Evolutionary conservation across 2,113 vertebrate species (phyloP), one percentile per base, ranked within the genome.

Genomic region (Salvelinus fontinalis): DNA sequence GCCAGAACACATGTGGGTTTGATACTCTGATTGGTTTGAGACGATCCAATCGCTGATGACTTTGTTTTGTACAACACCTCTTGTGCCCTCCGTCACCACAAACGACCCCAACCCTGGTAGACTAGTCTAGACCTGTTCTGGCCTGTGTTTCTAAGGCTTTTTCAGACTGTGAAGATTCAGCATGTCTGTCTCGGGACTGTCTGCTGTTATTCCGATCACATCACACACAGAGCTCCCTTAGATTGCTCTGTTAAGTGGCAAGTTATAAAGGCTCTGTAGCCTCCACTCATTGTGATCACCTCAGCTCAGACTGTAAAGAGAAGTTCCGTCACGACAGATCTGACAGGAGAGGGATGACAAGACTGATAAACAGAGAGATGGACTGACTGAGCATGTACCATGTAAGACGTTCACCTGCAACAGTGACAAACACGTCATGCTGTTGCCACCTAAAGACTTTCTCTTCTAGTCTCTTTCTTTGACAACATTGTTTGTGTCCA

Each of bases 281-380:
- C 44, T 26, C 2, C 8, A 12, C n/a, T 24, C 44, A 16, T 51
- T 70, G 69, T 26, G 11, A 49, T 70, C 69, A 12, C n/a, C 44
- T 24, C 44, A 49, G 39, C 22, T 49, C 39, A 14, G 44, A 51
- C n/a, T 7, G 14, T 24, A n/a, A n/a, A 24, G n/a, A 70, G 39
- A 44, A 44, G 39, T 11, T 44, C 39, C 9, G 9, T 11, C 39
- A 11, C 8, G 39, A 39, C 34, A 44, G 39, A 44, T 44, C 39
- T 44, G 39, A 44, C 39, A 44, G 31, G 11, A 20, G 18, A 5
- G 62, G 22, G n/a, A 12, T 12, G 34, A 26, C 68, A 16, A 44
- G 68, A 49, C 68, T 67, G 26, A 26, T 31, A 5, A 29, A 67
- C 65, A 67, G 65, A 67, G 65, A 67, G 31, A 68, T 44, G 31